These are phyloP conservation scores for Ahaetulla prasina DNA, from an alignment of 2,113 vertebrate species.

Conservation along the genomic window DNA sequence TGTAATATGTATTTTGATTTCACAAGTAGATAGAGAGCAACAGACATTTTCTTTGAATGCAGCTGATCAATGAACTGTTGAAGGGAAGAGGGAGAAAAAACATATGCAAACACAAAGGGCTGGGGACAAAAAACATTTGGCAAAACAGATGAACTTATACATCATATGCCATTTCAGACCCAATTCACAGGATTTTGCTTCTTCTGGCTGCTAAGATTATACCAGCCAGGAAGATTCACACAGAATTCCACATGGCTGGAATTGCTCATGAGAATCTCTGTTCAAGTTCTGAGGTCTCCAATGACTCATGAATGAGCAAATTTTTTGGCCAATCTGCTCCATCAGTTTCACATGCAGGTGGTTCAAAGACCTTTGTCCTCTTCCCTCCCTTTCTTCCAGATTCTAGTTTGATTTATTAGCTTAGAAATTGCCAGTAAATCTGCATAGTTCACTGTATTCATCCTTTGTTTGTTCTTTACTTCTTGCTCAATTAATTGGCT, in stretches of 20 bases:
- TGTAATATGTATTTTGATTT: not conserved
- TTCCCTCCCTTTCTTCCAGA: not conserved
- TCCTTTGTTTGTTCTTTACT: not conserved
- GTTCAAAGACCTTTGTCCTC: not conserved
- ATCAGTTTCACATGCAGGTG: not conserved
- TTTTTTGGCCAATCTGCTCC: not conserved
- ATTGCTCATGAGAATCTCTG: not conserved
- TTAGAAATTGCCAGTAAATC: conserved; percentile 2
- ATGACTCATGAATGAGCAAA: not conserved
- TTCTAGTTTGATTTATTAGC: conserved; percentile 5
- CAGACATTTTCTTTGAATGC: not conserved
- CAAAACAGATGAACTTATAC: not conserved
- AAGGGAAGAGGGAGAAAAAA: not conserved
- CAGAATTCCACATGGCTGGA: not conserved
- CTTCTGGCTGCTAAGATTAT: not conserved
- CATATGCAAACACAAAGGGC: not conserved
- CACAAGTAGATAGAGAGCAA: not conserved
- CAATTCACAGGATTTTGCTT: not conserved
- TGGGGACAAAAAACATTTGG: not conserved
- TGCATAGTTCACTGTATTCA: not conserved
- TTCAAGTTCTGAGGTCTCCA: not conserved
- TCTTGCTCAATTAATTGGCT: not conserved
- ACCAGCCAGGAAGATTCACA: not conserved
- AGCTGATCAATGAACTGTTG: not conserved
- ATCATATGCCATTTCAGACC: not conserved